Base-by-base conservation (phyloP, 1,140 invertebrate genomes). In the Pissodes strobi region DNA sequence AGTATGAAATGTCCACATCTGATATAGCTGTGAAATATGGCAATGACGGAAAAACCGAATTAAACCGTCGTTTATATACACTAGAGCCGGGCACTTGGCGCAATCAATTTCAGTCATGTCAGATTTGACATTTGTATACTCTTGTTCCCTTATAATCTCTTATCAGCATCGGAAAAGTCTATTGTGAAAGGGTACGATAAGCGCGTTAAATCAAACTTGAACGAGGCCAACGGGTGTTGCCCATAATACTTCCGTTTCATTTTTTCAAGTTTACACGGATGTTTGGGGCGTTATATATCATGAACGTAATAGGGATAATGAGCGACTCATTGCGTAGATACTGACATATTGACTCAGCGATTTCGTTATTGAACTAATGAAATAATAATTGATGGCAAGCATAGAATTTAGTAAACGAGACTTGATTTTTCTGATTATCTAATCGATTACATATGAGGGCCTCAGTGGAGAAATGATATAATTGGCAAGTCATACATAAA, bases 1-100 rank as follows among this genome's bases (percentile, higher is more conserved):
- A 70, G 60, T 70, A 67, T 56, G 62, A 62, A 61, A 67, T 65
- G 66, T 68, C 56, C 65, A 53, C 63, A 70, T 70, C 69, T 70
- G 69, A 68, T 68, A 59, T 48, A 61, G 52, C 64, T 22, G 56
- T 67, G 59, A 69, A 71, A 67, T 71, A 71, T 69, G 67, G 63
- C 64, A 67, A 64, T 52, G 61, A 62, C 60, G 63, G 66, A 70
- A 70, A 69, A 70, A 67, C 65, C 59, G 68, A 67, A 70, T 70
- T 70, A 70, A 67, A 67, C 52, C 27, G 45, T 66, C 57, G 64
- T 68, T 67, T 67, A 61, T 62, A 67, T 63, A 62, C 52, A 38
- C 27, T 25, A 46, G 41, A 48, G 27, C 15, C 23, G 27, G 56
- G 41, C 56, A 59, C 37, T 56, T 56, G 37, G 53, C 39, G 38